Evolutionary conservation across 2,888 invertebrate genomes (phyloP), one percentile per base, ranked within the genome.

Genomic region (Microctonus aethiopoides): DNA sequence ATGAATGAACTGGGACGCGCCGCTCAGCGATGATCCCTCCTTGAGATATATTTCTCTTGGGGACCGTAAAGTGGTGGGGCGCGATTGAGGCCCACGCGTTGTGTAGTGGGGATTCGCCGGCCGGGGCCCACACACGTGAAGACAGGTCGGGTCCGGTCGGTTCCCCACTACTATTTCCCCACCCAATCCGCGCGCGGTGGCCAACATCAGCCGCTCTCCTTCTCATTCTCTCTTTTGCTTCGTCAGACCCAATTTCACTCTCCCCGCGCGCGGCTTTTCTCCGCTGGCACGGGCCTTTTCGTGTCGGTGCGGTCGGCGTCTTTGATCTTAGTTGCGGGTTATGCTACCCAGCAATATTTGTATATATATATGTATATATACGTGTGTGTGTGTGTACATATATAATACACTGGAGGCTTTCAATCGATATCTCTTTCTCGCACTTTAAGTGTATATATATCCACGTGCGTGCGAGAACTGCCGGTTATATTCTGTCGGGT

Each of bases 1-100:
- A 71, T 72, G 72, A 72, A 74, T 76, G 76, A 76, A 76, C 68
- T 68, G 72, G n/a, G 71, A 66, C 70, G 70, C 67, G 61, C 61
- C 64, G 61, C 69, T 56, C 72, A 70, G 68, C 70, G 70, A 73
- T 65, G 72, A 74, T 71, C 71, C 70, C 68, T 72, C 13, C 61
- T 54, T 71, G 65, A 74, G 72, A n/a, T n/a, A 72, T 74, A 75
- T 72, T 74, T 54, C 39, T 39, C 69, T 62, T 69, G 67, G 67
- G 67, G 54, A 51, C 32, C 11, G 36, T 26, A 39, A 39, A 29
- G 68, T 54, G 41, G 68, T 36, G 62, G 62, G 54, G 26, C 26
- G 34, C 13, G n/a, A 24, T 10, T 56, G 73, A 62, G 74, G 70
- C 26, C 24, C 22, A 54, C 51, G 62, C 10, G 22, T 10, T 22